These are phyloP conservation scores for Anarhynchus alexandrinus DNA, from an alignment of 2,113 vertebrate species.

Conservation along the genomic window DNA sequence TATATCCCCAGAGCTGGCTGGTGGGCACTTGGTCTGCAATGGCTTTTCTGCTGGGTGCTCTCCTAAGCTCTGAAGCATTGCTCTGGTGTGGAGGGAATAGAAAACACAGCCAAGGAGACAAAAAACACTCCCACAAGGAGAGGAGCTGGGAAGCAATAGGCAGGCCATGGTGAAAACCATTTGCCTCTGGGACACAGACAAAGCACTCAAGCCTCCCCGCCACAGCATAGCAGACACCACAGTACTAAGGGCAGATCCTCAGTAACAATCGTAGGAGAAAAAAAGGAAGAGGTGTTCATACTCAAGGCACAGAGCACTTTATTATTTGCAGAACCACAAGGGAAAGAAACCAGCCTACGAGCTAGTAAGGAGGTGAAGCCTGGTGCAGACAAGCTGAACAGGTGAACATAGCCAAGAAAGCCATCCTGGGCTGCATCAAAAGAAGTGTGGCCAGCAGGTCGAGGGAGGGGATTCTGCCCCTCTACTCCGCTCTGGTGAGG, in stretches of 20 bases:
- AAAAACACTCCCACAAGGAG: too few species aligned
- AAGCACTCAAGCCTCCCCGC: background rate
- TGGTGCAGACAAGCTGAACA: background rate
- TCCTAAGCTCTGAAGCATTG: background rate
- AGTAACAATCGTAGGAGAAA: rapidly evolving
- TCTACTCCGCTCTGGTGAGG: too few species aligned
- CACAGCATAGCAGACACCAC: background rate
- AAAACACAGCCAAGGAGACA: background rate
- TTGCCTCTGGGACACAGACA: background rate
- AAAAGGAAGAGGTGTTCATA: background rate
- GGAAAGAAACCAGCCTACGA: background rate
- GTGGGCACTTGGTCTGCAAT: background rate
- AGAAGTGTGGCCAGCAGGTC: too few species aligned
- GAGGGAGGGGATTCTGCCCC: too few species aligned
- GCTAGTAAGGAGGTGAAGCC: background rate
- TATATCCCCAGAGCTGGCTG: background rate
- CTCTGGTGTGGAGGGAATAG: background rate
- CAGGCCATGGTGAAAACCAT: background rate
- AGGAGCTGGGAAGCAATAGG: background rate
- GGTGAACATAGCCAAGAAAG: background rate
- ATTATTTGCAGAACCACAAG: background rate
- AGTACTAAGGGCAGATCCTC: background rate
- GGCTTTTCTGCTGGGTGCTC: background rate
- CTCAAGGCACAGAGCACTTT: background rate
- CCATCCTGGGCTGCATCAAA: too few species aligned